phyloP scores from a whole-genome alignment of 2,113 vertebrate genomes.

The Micronycteris hirsuta region DNA sequence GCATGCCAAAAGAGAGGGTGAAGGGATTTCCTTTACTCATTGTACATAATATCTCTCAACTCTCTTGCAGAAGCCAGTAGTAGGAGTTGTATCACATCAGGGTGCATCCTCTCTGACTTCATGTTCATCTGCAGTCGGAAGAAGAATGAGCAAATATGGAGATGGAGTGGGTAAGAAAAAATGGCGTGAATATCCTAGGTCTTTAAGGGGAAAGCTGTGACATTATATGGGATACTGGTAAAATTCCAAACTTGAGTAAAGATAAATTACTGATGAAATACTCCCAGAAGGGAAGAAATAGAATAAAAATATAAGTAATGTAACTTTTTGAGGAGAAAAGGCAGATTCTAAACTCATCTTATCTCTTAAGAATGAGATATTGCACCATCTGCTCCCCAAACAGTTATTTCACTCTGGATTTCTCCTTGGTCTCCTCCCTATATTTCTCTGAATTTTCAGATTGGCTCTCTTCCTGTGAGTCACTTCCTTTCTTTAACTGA shows the following conservation, averaged over 20 bases:
- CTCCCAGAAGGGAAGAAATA: neutral
- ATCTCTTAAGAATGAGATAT: constrained; percentile 61
- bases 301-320: neutral
- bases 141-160: neutral
- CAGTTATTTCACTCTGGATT: constrained; percentile 40
- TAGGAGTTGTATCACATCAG: neutral
- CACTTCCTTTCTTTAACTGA: constrained; percentile 72
- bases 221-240: neutral
- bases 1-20: neutral
- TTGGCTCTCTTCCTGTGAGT: constrained; percentile 69
- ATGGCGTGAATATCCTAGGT: neutral
- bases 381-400: constrained; percentile 63
- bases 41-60: constrained; percentile 42
- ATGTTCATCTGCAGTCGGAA: neutral
- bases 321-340: constrained; percentile 51
- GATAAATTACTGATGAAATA: constrained; percentile 21
- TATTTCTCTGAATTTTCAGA: constrained; percentile 56
- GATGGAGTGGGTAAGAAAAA: no score
- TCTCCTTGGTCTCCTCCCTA: constrained; percentile 52
- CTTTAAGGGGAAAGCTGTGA: neutral
- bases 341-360: constrained; percentile 49
- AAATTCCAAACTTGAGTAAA: constrained; percentile 24
- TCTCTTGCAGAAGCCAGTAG: constrained; percentile 27
- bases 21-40: constrained; percentile 20
- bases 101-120: neutral